Evolutionary conservation across 2,888 invertebrate genomes (phyloP), one percentile per base, ranked within the genome.

Genomic region (Cancer borealis): DNA sequence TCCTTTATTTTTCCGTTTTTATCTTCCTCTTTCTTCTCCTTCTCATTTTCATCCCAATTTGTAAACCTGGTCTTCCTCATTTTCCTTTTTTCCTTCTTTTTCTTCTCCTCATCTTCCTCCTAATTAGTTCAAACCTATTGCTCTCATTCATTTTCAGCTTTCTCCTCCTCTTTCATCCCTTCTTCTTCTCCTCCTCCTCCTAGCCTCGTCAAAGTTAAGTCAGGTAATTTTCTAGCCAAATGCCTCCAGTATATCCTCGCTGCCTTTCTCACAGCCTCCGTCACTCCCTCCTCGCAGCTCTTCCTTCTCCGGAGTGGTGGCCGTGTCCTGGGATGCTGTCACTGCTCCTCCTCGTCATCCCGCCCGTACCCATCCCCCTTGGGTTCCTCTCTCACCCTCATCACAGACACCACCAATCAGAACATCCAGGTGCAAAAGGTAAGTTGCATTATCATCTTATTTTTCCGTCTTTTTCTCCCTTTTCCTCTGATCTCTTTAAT

Each of bases 251-350:
- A 39, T 3, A 49, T 49, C 49, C 49, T 49, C 49, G 12, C 84
- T 30, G 26, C 26, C 88, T 88, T 21, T 47, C 8, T 88, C 88
- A 46, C 47, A 49, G 46, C 47, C 88, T 79, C 26, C 30, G 26
- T 21, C 10, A 21, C 79, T 49, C 6, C 88, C 47, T 92, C 26
- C 14, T 84, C 94, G 1, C 96, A 98, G 98, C 96, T 98, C 91
- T 96, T 98, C 95, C 95, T 96, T 98, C 96, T 97, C 98, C 21
- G 96, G 97, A 60, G 98, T 98, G 95, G 98, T 98, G 73, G 97
- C 97, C 30, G 96, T 98, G 94, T 98, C 98, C 98, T 39, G 98
- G 98, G 8, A 97, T 97, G 6, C 97, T 98, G 6, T 97, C 98
- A 0, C 96, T 98, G 91, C 97, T 98, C 39, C 97, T 98, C 93